Conservation (phyloP, 2,797 vertebrate genomes). For the Centroberyx gerrardi region DNA sequence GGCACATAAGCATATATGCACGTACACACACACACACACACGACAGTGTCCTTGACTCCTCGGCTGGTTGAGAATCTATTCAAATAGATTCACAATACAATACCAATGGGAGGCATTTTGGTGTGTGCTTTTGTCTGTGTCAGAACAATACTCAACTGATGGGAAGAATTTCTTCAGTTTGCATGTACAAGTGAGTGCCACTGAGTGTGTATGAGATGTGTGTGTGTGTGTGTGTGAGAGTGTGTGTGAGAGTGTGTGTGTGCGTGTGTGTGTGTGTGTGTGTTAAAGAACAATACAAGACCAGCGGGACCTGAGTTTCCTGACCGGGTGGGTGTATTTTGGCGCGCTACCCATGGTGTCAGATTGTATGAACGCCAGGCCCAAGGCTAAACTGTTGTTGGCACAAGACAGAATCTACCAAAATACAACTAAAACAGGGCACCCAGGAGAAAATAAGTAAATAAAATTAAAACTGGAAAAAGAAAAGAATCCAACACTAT, state of each 20-base stretch:
- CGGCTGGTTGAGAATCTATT: conserved; percentile 2
- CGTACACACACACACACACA: conserved; percentile 5
- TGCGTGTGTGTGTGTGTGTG: background rate
- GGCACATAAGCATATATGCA: background rate
- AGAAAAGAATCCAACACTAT: no score
- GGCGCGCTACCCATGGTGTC: background rate
- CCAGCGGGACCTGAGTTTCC: conserved; percentile 19
- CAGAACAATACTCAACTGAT: conserved; percentile 25
- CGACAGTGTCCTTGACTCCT: conserved; percentile 36
- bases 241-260: background rate
- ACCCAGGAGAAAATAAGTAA: background rate
- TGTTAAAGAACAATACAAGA: conserved; percentile 20
- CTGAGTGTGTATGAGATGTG: background rate
- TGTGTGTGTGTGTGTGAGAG: no score
- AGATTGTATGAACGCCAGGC: background rate
- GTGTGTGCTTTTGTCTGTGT: conserved; percentile 1
- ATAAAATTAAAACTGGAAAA: background rate
- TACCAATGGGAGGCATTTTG: conserved; percentile 40
- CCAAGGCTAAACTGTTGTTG: background rate
- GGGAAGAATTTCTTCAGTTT: background rate
- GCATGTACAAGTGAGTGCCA: background rate
- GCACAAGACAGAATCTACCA: background rate
- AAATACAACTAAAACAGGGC: background rate
- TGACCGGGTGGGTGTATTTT: background rate
- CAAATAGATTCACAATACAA: conserved; percentile 35